Percentiles rank a stretch among this genome's conserved stretches.
Evolutionary conservation across 2,888 invertebrate species (phyloP).

Genomic region (Lottia gigantea): DNA sequence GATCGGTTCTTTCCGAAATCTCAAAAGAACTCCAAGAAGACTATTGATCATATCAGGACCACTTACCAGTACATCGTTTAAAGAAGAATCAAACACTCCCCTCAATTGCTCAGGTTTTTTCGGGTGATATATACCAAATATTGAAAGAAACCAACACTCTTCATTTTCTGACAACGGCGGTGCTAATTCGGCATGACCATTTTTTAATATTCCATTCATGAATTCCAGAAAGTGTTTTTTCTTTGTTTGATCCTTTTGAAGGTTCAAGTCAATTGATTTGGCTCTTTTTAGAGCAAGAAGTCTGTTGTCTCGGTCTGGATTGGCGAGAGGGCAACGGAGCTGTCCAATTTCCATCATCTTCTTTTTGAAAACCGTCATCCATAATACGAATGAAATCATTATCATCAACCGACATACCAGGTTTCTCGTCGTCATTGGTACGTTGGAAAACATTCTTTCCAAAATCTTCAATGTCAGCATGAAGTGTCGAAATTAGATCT

Average conservation of each 20-base stretch:
- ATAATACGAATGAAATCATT: slow-evolving; percentile 24
- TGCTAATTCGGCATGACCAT: slow-evolving; percentile 32
- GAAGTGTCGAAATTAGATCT: too few relatives aligned
- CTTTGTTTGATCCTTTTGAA: slow-evolving; percentile 17
- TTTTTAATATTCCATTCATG: slow-evolving; percentile 25
- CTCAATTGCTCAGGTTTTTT: slow-evolving; percentile 30
- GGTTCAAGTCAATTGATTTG: slow-evolving; percentile 1
- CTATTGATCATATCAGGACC: slow-evolving; percentile 35
- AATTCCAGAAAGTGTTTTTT: slow-evolving; percentile 20
- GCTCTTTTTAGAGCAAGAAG: slow-evolving; percentile 24
- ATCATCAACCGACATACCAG: slow-evolving; percentile 29
- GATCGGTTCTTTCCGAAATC: slow-evolving; percentile 27
- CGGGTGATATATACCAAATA: slow-evolving; percentile 31
- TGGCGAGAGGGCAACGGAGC: slow-evolving; percentile 27
- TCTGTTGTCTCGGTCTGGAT: slow-evolving; percentile 19
- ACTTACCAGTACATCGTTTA: slow-evolving; percentile 26
- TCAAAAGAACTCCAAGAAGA: slow-evolving; percentile 30
- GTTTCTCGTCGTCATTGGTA: slow-evolving; percentile 25
- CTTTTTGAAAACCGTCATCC: slow-evolving; percentile 17
- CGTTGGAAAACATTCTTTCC: slow-evolving; percentile 16
- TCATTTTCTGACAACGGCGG: slow-evolving; percentile 12
- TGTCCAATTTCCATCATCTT: slow-evolving; percentile 14
- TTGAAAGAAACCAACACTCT: slow-evolving; percentile 31
- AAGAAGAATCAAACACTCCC: slow-evolving; percentile 30
- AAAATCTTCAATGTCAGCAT: not conserved